Conservation (phyloP, 2,797 vertebrate genomes). For the Ambastaia sidthimunki region DNA sequence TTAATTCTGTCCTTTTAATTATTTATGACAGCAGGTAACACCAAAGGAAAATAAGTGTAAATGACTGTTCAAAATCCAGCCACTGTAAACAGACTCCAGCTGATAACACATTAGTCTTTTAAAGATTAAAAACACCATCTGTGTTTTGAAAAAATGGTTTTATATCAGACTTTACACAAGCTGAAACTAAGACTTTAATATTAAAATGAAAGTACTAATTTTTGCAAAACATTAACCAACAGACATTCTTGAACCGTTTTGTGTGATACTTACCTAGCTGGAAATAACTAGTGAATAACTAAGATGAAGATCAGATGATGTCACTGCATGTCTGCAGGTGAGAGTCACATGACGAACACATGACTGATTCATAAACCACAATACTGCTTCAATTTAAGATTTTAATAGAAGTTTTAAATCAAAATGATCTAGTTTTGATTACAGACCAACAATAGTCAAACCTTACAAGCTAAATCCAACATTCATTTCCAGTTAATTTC, state of each 20-base stretch:
- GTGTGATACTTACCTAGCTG: no score
- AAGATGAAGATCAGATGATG: neutral
- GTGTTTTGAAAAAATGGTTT: neutral
- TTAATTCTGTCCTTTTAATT: conserved; percentile 32
- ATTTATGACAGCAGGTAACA: neutral
- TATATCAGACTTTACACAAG: neutral
- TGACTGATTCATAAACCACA: neutral
- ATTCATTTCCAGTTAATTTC: neutral
- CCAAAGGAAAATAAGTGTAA: neutral
- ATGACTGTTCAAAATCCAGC: conserved; percentile 13
- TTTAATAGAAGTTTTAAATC: conserved; percentile 1
- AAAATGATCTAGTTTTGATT: neutral
- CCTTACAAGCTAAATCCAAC: neutral
- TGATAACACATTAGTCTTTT: neutral
- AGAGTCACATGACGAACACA: neutral
- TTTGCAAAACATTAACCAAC: no score
- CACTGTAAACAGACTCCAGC: neutral
- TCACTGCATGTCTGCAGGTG: neutral
- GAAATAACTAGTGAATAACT: no score
- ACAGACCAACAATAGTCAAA: neutral
- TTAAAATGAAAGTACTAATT: neutral
- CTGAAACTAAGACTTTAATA: neutral
- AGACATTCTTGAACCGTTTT: no score
- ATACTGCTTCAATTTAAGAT: neutral
- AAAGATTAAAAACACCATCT: neutral